Evolutionary conservation across 2,888 invertebrate species (phyloP).

Genomic region (Itoplectis maculator): DNA sequence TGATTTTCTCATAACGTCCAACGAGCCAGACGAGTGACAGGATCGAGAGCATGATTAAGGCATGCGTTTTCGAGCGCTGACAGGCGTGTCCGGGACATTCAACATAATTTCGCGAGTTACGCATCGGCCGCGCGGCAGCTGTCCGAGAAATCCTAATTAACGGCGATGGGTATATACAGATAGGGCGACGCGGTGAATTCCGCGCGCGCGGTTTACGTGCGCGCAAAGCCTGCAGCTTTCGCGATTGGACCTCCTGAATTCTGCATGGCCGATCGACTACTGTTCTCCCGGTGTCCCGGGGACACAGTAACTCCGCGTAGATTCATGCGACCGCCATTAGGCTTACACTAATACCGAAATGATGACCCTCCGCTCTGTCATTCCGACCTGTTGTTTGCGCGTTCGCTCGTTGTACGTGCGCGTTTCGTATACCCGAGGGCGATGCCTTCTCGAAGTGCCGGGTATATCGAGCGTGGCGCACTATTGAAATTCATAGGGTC

Average conservation of each 20-base stretch:
- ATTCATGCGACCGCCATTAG: background rate
- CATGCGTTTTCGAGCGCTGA: background rate
- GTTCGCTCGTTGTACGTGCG: background rate
- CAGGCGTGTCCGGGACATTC: background rate
- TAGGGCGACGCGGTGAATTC: background rate
- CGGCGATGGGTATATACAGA: background rate
- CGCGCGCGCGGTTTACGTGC: background rate
- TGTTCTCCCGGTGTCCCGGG: background rate
- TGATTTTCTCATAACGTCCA: no score
- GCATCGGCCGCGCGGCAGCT: background rate
- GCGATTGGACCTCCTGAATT: background rate
- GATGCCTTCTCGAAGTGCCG: no score
- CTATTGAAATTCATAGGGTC: background rate
- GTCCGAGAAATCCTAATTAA: conserved; percentile 8
- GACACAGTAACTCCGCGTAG: background rate
- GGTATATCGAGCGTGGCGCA: no score
- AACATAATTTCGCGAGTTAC: background rate
- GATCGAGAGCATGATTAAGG: background rate
- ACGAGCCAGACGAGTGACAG: background rate
- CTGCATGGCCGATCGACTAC: background rate
- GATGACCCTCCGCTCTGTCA: background rate
- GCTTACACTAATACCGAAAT: background rate
- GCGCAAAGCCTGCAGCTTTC: background rate
- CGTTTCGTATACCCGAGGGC: no score
- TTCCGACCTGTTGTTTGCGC: background rate